Evolutionary conservation across 2,888 invertebrate genomes (phyloP).

Genomic region (Macrophya alboannulata): DNA sequence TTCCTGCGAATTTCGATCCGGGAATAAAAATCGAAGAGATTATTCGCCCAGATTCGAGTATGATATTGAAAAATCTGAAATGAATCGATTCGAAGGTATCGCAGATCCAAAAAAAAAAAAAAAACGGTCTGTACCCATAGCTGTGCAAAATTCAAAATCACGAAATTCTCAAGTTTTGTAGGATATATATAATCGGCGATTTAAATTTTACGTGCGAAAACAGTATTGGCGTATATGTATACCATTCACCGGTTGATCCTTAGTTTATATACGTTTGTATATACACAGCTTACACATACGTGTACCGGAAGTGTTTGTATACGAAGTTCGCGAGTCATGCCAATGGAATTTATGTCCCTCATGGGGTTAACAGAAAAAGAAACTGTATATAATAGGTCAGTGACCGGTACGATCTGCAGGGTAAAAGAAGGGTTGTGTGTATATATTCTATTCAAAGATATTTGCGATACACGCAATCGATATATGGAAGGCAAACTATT

Average conservation of each 20-base stretch:
- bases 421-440: background rate
- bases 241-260: background rate
- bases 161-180: constrained; percentile 70
- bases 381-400: background rate
- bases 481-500: no score
- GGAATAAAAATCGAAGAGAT: constrained; percentile 66
- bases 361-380: background rate
- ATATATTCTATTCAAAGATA: no score
- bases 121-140: no score
- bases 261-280: background rate
- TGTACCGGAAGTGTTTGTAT: constrained; percentile 7
- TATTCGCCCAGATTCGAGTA: no score
- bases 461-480: no score
- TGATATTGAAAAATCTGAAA: no score
- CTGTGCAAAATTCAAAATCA: no score
- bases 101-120: no score
- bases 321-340: background rate
- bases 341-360: background rate
- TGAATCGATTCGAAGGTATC: no score
- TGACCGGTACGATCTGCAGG: background rate
- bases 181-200: constrained; percentile 59
- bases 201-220: constrained; percentile 72
- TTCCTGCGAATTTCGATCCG: constrained; percentile 71
- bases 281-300: background rate
- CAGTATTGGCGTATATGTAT: constrained; percentile 58